Percentiles rank a stretch among this genome's conserved stretches.
Conservation (phyloP, 2,888 invertebrate species). For the Lapara coniferarum region DNA sequence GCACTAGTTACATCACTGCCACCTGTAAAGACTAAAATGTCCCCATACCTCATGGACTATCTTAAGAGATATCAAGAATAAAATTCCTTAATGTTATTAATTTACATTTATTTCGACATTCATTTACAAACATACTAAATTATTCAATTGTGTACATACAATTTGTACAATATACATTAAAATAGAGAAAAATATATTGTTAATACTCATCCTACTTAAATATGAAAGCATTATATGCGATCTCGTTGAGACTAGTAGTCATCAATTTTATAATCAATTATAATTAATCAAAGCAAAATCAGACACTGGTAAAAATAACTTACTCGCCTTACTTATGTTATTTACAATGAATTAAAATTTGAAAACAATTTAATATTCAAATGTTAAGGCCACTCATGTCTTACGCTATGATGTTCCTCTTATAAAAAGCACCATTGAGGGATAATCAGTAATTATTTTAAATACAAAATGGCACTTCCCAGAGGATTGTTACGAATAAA, state of each 20-base stretch:
- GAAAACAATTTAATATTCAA: slow-evolving; percentile 48
- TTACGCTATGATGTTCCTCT: slow-evolving; percentile 46
- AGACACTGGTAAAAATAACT: slow-evolving; percentile 57
- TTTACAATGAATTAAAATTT: slow-evolving; percentile 66
- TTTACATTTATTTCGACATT: slow-evolving; percentile 79
- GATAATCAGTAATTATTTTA: slow-evolving; percentile 32
- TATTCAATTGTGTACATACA: slow-evolving; percentile 72
- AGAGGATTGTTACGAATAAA: slow-evolving; percentile 38
- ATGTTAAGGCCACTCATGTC: slow-evolving; percentile 67
- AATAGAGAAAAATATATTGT: slow-evolving; percentile 62
- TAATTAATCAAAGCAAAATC: slow-evolving; percentile 33
- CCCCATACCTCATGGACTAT: slow-evolving; percentile 55
- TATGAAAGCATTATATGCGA: slow-evolving; percentile 76
- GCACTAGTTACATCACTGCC: slow-evolving; percentile 54
- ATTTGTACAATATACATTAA: slow-evolving; percentile 70
- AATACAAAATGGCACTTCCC: slow-evolving; percentile 46
- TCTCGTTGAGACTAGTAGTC: slow-evolving; percentile 73
- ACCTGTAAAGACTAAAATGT: slow-evolving; percentile 45
- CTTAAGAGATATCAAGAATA: slow-evolving; percentile 45
- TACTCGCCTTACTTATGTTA: slow-evolving; percentile 59
- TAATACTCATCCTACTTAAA: slow-evolving; percentile 67
- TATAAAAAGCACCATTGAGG: slow-evolving; percentile 58
- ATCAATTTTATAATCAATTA: slow-evolving; percentile 42
- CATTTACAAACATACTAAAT: slow-evolving; percentile 77
- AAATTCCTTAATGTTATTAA: slow-evolving; percentile 55